Base-by-base conservation (phyloP, 2,888 invertebrate species). In the Axea sp. region DNA sequence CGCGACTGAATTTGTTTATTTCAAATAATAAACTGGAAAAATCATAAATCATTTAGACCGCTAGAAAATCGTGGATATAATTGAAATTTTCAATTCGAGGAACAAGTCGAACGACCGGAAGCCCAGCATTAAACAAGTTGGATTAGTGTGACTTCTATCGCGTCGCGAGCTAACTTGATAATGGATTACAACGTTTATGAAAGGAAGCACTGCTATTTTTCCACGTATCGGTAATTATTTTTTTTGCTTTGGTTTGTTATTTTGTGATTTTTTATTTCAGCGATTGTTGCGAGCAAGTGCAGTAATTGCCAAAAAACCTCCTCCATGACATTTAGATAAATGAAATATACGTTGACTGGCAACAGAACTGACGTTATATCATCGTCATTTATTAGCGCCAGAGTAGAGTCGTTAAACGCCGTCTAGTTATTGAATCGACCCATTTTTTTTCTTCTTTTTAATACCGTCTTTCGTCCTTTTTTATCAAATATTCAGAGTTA, bases 271-370 rank as follows among this genome's bases (percentile, higher is more conserved):
- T 51, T 51, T 51, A 26, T 51, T 37, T 15, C n/a, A 12, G 26
- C 15, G 28, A 19, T 31, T 11, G 30, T 22, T 9, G n/a, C 12
- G 39, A 24, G 19, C 55, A 28, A 8, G 14, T n/a, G 55, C 17
- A 9, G n/a, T n/a, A 19, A n/a, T 12, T 17, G 31, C 6, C 19
- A 22, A 55, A 41, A 57, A 57, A 22, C 19, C n/a, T 22, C 8
- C 31, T 7, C 22, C 41, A 11, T 57, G 55, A 57, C 57, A 57
- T 43, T 57, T 43, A 47, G 33, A 59, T 35, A 35, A 35, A 59
- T 47, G 59, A 37, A 45, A 45, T 47, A 47, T 35, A 45, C 35
- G 15, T 57, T 43, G 57, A 41, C 55, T 31, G 57, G 57, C 31
- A 57, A 43, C 43, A 43, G 35, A 45, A 35, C 24, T 59, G 33